Conservation (phyloP, 2,797 vertebrate genomes). For the Galagoides demidoff region DNA sequence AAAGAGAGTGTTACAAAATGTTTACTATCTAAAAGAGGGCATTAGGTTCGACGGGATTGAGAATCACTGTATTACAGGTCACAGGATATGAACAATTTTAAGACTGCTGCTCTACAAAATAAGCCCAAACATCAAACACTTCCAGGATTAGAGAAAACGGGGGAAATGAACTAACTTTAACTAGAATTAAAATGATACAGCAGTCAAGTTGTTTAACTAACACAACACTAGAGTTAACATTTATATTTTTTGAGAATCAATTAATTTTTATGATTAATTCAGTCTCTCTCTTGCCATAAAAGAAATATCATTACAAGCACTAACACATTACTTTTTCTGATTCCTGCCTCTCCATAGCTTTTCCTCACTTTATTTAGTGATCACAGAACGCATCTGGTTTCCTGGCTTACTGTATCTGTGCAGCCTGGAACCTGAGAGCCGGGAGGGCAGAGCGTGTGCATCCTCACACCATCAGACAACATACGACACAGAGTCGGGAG, state of each 20-base stretch:
- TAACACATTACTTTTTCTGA: neutral
- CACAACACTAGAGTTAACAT: neutral
- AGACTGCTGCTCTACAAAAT: neutral
- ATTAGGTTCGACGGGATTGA: neutral
- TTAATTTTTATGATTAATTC: neutral
- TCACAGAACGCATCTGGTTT: neutral
- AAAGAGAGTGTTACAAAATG: neutral
- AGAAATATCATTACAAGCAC: neutral
- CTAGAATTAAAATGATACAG: neutral
- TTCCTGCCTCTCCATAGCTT: neutral
- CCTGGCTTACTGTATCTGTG: neutral
- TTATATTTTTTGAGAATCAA: neutral
- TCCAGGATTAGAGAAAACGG: neutral
- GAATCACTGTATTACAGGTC: neutral
- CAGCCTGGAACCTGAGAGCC: neutral
- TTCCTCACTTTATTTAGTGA: neutral
- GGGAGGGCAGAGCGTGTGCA: neutral
- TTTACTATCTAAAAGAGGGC: neutral
- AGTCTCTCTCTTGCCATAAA: neutral
- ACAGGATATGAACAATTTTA: neutral
- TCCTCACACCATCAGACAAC: neutral
- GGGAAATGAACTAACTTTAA: neutral
- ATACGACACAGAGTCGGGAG: accelerated
- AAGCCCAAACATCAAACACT: neutral
- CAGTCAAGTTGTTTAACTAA: neutral